Evolutionary conservation across 2,888 invertebrate genomes (phyloP).

Genomic region (Melieria omissa): DNA sequence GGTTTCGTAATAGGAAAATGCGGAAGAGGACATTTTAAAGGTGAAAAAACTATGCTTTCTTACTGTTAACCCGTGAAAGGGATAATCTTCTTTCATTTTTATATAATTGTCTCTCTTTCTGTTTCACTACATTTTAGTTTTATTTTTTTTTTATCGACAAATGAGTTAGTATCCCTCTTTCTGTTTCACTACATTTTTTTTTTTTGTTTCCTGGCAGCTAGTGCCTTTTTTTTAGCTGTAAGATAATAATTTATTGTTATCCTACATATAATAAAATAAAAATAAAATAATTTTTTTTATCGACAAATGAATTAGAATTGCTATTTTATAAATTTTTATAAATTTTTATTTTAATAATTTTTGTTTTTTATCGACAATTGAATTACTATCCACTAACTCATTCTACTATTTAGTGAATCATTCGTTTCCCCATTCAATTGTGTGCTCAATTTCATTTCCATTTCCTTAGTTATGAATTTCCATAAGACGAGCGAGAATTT

Average conservation of each 20-base stretch:
- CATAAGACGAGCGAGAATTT: too few species aligned
- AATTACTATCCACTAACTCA: not conserved
- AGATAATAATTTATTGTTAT: not conserved
- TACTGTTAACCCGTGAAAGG: too few species aligned
- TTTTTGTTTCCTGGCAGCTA: not conserved
- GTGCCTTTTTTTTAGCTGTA: not conserved
- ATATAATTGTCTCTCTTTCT: not conserved
- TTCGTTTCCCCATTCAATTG: too few species aligned
- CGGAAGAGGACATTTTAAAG: too few species aligned
- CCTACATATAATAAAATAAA: too few species aligned
- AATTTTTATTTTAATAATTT: not conserved
- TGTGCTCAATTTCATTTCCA: too few species aligned
- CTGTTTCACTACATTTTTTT: not conserved
- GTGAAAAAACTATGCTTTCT: too few species aligned
- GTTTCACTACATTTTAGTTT: not conserved
- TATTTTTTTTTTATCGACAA: not conserved
- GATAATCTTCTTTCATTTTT: not conserved
- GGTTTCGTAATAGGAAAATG: too few species aligned
- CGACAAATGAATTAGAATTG: not conserved
- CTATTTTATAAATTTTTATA: not conserved
- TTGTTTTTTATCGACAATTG: constrained; percentile 1
- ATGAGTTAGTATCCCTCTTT: not conserved
- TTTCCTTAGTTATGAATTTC: too few species aligned
- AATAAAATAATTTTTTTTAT: not conserved
- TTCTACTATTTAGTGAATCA: too few species aligned